Evolutionary conservation across 2,797 vertebrate genomes (phyloP).

Genomic region (Rhyacichthys aspro): DNA sequence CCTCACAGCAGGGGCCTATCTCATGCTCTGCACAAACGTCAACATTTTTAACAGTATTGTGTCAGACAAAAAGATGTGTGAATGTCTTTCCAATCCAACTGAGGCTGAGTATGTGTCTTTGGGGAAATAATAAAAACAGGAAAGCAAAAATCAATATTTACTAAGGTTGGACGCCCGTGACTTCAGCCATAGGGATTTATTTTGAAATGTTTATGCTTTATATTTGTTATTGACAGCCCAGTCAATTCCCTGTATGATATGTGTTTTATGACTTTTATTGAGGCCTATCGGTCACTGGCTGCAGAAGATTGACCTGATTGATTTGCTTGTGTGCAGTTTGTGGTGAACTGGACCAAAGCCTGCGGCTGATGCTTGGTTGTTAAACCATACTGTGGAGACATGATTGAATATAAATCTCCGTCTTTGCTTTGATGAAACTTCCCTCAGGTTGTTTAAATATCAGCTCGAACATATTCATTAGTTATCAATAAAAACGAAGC

Average conservation of each 20-base stretch:
- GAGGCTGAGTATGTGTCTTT: not conserved
- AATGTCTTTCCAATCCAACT: not conserved
- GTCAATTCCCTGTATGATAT: slow-evolving; percentile 6
- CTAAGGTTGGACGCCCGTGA: not conserved
- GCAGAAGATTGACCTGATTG: slow-evolving; percentile 20
- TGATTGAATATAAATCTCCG: slow-evolving; percentile 6
- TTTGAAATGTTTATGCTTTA: slow-evolving; percentile 6
- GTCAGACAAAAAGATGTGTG: not conserved
- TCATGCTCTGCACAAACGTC: not conserved
- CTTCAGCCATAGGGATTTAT: not conserved
- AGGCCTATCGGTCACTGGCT: slow-evolving; percentile 8
- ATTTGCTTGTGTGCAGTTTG: slow-evolving; percentile 3
- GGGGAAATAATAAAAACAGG: slow-evolving; percentile 13
- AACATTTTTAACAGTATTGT: not conserved
- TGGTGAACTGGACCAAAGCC: slow-evolving; percentile 4
- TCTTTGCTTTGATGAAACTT: slow-evolving; percentile 12
- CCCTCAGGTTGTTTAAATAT: not conserved
- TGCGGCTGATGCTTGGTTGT: not conserved
- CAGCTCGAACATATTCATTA: not conserved
- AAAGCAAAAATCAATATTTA: slow-evolving; percentile 9
- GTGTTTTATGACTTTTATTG: slow-evolving; percentile 10
- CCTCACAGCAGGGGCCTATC: not conserved
- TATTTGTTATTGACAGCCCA: not conserved
- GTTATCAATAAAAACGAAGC: not conserved
- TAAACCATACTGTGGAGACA: not conserved